phyloP scores from a whole-genome alignment of 2,888 invertebrate species.

The Phortica okadai region DNA sequence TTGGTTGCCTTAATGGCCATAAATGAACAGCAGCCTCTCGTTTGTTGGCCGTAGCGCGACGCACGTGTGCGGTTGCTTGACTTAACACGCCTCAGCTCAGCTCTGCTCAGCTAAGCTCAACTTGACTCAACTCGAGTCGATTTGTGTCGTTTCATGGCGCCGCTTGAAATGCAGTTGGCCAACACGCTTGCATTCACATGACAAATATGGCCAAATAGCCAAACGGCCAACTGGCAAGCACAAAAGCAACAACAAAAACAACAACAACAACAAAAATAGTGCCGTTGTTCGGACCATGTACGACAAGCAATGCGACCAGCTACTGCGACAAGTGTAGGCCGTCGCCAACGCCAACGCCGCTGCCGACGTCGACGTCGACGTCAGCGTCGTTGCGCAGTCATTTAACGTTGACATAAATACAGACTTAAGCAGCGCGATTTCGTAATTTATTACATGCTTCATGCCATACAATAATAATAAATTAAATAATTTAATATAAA shows the following conservation, averaged over 20 bases:
- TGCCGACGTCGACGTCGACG: neutral
- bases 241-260: too few species aligned
- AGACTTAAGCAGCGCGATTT: constrained; percentile 25
- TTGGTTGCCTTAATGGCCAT: neutral
- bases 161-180: neutral
- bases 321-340: constrained; percentile 9
- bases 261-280: too few species aligned
- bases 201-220: constrained; percentile 16
- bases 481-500: constrained; percentile 56
- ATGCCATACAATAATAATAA: constrained; percentile 26
- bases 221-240: neutral
- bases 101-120: too few species aligned
- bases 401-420: neutral
- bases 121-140: too few species aligned
- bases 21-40: too few species aligned
- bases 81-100: too few species aligned
- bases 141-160: too few species aligned
- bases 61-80: too few species aligned
- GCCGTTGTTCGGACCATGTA: neutral
- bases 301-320: neutral
- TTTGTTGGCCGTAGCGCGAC: too few species aligned
- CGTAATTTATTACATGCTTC: constrained; percentile 27
- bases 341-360: neutral
- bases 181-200: neutral
- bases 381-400: neutral